A percentile compares a stretch with the other conserved stretches of the same genome.
Evolutionary conservation across 2,888 invertebrate genomes (phyloP).

Genomic region (Diloba caeruleocephala): DNA sequence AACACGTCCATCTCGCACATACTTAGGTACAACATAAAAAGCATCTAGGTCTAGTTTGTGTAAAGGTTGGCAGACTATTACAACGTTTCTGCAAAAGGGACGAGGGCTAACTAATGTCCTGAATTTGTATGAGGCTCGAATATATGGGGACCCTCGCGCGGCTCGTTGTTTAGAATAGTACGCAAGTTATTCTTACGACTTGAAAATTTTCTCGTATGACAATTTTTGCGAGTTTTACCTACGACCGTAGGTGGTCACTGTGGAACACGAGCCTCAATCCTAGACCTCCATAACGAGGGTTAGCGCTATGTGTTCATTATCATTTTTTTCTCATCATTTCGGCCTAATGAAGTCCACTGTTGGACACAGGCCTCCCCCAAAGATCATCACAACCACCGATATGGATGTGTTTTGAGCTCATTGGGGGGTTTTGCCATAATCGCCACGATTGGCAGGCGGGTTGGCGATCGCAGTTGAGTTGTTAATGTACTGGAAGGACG

Average conservation of each 20-base stretch:
- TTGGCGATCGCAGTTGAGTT: too few species aligned
- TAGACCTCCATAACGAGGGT: background rate
- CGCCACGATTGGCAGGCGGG: too few species aligned
- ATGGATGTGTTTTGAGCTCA: too few species aligned
- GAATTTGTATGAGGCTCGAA: constrained; percentile 46
- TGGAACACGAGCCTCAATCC: background rate
- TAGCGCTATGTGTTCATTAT: too few species aligned
- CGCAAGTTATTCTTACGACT: constrained; percentile 38
- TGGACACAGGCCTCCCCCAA: too few species aligned
- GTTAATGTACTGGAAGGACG: too few species aligned
- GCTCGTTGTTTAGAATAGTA: constrained; percentile 42
- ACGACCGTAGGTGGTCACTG: background rate
- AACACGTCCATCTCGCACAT: constrained; percentile 2
- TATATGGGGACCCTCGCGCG: constrained; percentile 38
- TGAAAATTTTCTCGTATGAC: constrained; percentile 23
- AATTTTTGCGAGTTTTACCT: constrained; percentile 35
- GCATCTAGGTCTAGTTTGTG: constrained; percentile 22
- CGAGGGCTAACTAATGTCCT: constrained; percentile 43
- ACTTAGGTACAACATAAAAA: background rate
- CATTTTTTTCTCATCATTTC: too few species aligned
- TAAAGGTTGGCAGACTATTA: constrained; percentile 12
- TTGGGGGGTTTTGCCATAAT: too few species aligned
- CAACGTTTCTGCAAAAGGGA: constrained; percentile 25
- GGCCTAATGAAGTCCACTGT: too few species aligned
- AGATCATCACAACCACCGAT: too few species aligned